These are phyloP conservation scores for Potamarius usumacintae DNA, from an alignment of 2,113 vertebrate species.

Conservation along the genomic window DNA sequence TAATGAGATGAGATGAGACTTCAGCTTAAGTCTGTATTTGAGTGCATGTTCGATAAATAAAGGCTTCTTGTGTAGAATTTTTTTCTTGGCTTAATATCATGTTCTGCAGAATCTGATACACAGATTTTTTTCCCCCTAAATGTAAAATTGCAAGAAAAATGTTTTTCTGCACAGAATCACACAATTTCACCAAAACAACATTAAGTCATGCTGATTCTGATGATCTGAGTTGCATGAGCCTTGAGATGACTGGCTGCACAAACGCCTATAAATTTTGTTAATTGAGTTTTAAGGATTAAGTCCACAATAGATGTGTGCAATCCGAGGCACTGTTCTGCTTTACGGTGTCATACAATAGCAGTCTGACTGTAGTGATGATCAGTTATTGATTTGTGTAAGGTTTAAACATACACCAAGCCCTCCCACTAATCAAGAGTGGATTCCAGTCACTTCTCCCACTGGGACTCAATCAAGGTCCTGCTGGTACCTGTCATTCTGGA, in stretches of 20 bases:
- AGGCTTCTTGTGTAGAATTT: too few relatives aligned
- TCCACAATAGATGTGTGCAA: neutral
- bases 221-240: neutral
- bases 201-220: neutral
- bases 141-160: neutral
- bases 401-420: conserved; percentile 58
- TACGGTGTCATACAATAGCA: conserved; percentile 18
- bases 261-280: neutral
- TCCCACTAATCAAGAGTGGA: conserved; percentile 68
- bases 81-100: neutral
- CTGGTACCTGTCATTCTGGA: conserved; percentile 45
- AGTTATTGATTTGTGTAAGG: conserved; percentile 57
- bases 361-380: conserved; percentile 49
- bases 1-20: too few relatives aligned
- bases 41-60: too few relatives aligned
- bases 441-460: conserved; percentile 64
- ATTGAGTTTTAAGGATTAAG: neutral
- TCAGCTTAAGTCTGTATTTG: too few relatives aligned
- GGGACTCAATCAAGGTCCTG: conserved; percentile 64
- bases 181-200: neutral
- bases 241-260: too few relatives aligned
- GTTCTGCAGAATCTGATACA: neutral
- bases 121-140: neutral
- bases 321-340: conserved; percentile 5
- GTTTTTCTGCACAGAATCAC: neutral